Evolutionary conservation across 2,113 vertebrate species (phyloP), one percentile per base, ranked within the genome.

Genomic region (Morone saxatilis): DNA sequence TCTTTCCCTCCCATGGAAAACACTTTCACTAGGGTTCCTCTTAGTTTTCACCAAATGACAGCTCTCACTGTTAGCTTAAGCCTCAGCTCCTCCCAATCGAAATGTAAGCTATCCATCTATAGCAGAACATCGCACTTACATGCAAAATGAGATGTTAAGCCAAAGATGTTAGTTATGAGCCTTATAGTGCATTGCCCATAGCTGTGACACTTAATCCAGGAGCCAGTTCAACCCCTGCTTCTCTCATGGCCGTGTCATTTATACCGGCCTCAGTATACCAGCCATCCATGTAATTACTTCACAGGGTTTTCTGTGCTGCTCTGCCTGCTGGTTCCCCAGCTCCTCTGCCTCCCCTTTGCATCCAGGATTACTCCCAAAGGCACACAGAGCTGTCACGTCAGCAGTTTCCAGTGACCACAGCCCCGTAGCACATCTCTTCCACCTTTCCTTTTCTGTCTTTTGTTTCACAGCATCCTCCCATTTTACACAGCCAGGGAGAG

Each of bases 251-350:
- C 61, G 72, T 88, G 88, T 81, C 81, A 89, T 89, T 92, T 77
- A 87, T 56, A 89, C 84, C 22, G 19, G 70, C 89, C 79, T 85
- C 83, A 86, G 81, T 78, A 56, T 89, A 83, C 72, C 86, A 91
- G 81, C 86, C 92, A 92, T 91, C 92, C 92, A 92, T 93, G 93
- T 93, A 92, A 93, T 94, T 92, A 90, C 93, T 90, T 92, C 86
- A 72, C 80, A 69, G 89, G 84, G 75, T 70, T 90, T 86, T 76
- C 84, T 56, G 81, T 71, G 69, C 77, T 70, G 31, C 78, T 83
- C 76, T 41, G 73, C 76, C 78, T 88, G 84, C 87, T 72, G 76
- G 79, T 78, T 62, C 56, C 57, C 48, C 66, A 68, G 50, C 83
- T 85, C 70, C 74, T 63, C 63, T 50, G 61, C 76, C 77, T 77